phyloP scores from a whole-genome alignment of 2,888 invertebrate species.

The Brachypalpus laphriformis region DNA sequence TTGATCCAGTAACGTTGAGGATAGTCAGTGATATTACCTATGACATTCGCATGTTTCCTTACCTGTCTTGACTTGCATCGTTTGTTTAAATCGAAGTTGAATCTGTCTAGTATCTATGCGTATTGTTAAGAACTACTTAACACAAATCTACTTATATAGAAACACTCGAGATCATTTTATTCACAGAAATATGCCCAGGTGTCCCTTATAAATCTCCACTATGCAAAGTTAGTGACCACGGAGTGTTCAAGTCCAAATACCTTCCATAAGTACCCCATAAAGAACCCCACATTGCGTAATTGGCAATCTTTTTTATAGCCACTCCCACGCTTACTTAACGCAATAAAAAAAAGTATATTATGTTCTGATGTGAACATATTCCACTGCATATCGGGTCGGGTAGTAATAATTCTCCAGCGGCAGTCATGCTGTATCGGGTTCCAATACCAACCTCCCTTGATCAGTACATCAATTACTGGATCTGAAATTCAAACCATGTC shows the following conservation, averaged over 20 bases:
- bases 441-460: conserved; percentile 47
- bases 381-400: background rate
- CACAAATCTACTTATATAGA: too few species aligned
- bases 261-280: background rate
- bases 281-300: conserved; percentile 4
- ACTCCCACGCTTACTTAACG: conserved; percentile 57
- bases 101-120: too few species aligned
- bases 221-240: background rate
- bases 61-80: too few species aligned
- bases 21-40: too few species aligned
- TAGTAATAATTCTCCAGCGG: conserved; percentile 33
- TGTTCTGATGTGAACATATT: conserved; percentile 42
- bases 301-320: conserved; percentile 14
- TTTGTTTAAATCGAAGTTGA: too few species aligned
- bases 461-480: conserved; percentile 49
- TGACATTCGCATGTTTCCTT: too few species aligned
- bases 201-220: too few species aligned
- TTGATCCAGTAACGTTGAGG: too few species aligned
- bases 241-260: background rate
- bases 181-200: too few species aligned
- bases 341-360: conserved; percentile 40
- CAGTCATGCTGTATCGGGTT: conserved; percentile 56
- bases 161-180: too few species aligned
- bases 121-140: too few species aligned
- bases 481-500: conserved; percentile 71